Base-by-base conservation (phyloP, 2,113 vertebrate species). In the Carassius carassius region DNA sequence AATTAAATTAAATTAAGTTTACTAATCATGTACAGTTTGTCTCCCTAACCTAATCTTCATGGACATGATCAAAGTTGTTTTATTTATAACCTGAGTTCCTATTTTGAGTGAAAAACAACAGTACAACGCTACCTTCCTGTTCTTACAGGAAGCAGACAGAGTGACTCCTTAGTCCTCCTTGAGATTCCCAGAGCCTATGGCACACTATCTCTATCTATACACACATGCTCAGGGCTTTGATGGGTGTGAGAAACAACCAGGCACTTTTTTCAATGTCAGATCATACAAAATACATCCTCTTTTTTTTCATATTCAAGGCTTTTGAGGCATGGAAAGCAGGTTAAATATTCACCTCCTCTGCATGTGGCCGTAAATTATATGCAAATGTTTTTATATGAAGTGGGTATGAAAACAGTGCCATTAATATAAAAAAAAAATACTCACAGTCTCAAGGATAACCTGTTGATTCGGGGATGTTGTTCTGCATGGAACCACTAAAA, bases 401-500 rank as follows among this genome's bases (percentile, higher is more conserved):
- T 37, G 17, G 17, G 17, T 25, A 25, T 7, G 25, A 47, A 80
- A 10, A 47, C 8, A 37, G 41, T 41, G 41, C 41, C 1, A 7
- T 41, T 41, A 41, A 41, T 8, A 41, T 41, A 44, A 75, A 54
- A 79, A 54, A 79, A 78, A 54, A 80, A 47, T 83, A 63, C 95
- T 95, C 91, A 98, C 97, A 92, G 81, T 88, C 29, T 3, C 85
- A 75, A 97, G 92, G 17, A 81, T 91, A 17, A 97, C 96, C 13
- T 2, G 63, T 88, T 92, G 86, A 23, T 94, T 88, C 63, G 96
- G 96, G 0, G 92, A 96, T 54, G 96, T 94, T 13, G 97, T 96
- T 19, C 95, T 90, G 87, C 97, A 98, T 12, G 97, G 96, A 12
- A 98, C 51, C 0, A 92, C 82, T 0, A 98, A 87, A 0, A 78